Percentiles rank a stretch among this genome's conserved stretches.
Conservation (phyloP, 1,140 invertebrate species). For the Drosophila willistoni region DNA sequence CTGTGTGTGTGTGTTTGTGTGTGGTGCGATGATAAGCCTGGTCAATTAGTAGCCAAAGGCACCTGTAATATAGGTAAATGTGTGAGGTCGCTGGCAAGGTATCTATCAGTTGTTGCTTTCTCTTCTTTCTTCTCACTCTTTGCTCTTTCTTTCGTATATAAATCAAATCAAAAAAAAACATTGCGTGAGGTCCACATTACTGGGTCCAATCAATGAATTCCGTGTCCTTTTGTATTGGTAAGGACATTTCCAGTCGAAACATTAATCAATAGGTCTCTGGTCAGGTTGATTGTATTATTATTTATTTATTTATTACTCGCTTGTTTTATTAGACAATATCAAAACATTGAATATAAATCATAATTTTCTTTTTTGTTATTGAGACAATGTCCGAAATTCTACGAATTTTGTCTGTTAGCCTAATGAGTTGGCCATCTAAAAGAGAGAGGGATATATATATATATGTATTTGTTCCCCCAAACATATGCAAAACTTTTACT, state of each 20-base stretch:
- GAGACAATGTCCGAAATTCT: slow-evolving; percentile 28
- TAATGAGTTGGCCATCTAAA: slow-evolving; percentile 26
- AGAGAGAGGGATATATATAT: background rate
- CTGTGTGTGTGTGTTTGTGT: background rate
- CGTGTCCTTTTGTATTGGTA: slow-evolving; percentile 15
- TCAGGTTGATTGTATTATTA: slow-evolving; percentile 37
- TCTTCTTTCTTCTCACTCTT: slow-evolving; percentile 51
- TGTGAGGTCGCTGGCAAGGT: slow-evolving; percentile 43
- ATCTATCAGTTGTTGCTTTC: slow-evolving; percentile 28
- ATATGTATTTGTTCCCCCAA: slow-evolving; percentile 4
- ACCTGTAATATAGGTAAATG: slow-evolving; percentile 35
- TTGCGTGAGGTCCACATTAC: slow-evolving; percentile 58
- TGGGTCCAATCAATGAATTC: slow-evolving; percentile 67
- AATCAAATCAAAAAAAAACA: slow-evolving; percentile 53
- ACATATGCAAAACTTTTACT: slow-evolving; percentile 40
- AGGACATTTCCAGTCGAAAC: slow-evolving; percentile 32
- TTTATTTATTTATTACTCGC: slow-evolving; percentile 41
- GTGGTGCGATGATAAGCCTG: slow-evolving; percentile 32
- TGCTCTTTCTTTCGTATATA: slow-evolving; percentile 43
- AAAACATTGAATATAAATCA: slow-evolving; percentile 68
- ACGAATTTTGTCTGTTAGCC: slow-evolving; percentile 24
- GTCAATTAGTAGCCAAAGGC: slow-evolving; percentile 66
- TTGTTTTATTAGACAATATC: slow-evolving; percentile 57
- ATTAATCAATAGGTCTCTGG: slow-evolving; percentile 62
- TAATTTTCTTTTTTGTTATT: slow-evolving; percentile 61